These are phyloP conservation scores for Cossypha niveicapilla DNA, from an alignment of 2,797 vertebrate species.

Conservation along the genomic window DNA sequence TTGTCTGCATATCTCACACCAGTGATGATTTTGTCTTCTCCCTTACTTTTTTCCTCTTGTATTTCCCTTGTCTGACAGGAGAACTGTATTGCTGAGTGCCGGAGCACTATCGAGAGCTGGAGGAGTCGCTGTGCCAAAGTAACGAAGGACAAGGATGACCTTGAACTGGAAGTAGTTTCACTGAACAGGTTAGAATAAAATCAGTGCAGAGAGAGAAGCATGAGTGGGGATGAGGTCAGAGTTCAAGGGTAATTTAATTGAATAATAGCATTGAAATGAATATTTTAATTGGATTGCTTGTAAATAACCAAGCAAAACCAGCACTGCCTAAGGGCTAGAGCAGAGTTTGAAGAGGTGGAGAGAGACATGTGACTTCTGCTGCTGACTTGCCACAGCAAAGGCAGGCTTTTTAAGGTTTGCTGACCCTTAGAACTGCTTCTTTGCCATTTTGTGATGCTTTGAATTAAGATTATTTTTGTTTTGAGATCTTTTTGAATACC, in stretches of 20 bases:
- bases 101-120: conserved; percentile 83
- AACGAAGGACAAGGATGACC: conserved; percentile 81
- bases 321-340: background rate
- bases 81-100: conserved; percentile 76
- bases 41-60: background rate
- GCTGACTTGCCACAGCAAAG: background rate
- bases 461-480: background rate
- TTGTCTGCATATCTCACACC: background rate
- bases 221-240: background rate
- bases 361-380: background rate
- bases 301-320: background rate
- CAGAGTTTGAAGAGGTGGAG: background rate
- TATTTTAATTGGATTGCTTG: background rate
- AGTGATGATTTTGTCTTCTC: background rate
- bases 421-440: background rate
- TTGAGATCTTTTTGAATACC: background rate
- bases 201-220: background rate
- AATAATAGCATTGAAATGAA: background rate
- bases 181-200: conserved; percentile 81
- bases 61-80: conserved; percentile 73
- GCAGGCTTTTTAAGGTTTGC: background rate
- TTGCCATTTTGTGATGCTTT: background rate
- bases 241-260: background rate
- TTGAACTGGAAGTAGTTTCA: conserved; percentile 81
- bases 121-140: conserved; percentile 78